A percentile compares a stretch with the other conserved stretches of the same genome.
Evolutionary conservation across 2,888 invertebrate species (phyloP).

Genomic region (Caenorhabditis panamensis): DNA sequence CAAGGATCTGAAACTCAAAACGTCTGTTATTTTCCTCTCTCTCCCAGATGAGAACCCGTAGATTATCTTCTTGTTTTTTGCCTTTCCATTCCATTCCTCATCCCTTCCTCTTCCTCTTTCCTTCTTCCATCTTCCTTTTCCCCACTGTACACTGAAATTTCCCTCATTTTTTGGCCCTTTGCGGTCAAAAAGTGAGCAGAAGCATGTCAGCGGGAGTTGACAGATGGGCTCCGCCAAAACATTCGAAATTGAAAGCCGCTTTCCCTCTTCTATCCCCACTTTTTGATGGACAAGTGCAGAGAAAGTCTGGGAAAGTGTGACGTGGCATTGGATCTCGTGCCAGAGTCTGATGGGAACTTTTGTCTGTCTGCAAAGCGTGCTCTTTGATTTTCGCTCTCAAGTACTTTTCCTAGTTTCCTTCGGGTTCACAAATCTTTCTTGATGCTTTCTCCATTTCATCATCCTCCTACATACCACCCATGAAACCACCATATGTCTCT

Average conservation of each 20-base stretch:
- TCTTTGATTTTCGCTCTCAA: background rate
- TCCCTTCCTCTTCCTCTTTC: background rate
- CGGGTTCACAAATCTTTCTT: background rate
- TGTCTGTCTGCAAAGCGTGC: background rate
- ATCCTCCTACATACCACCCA: too few relatives aligned
- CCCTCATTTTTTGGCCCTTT: constrained; percentile 1
- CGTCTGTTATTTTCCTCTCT: background rate
- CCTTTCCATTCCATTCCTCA: background rate
- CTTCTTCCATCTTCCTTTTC: background rate
- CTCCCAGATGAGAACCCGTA: background rate
- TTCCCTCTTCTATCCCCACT: background rate
- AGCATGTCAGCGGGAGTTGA: background rate
- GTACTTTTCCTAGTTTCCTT: background rate
- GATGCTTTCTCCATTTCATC: too few relatives aligned
- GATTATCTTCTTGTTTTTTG: background rate
- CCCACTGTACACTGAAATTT: background rate
- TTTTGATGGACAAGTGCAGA: constrained; percentile 9
- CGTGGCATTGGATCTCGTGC: background rate
- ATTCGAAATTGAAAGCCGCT: constrained; percentile 1
- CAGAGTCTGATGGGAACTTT: background rate
- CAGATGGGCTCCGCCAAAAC: background rate
- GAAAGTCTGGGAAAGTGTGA: background rate
- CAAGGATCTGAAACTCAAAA: background rate
- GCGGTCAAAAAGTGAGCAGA: too few relatives aligned
- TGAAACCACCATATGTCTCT: background rate